Evolutionary conservation across 2,113 vertebrate species (phyloP), one percentile per base, ranked within the genome.

Genomic region (Cyprinodon variegatus): DNA sequence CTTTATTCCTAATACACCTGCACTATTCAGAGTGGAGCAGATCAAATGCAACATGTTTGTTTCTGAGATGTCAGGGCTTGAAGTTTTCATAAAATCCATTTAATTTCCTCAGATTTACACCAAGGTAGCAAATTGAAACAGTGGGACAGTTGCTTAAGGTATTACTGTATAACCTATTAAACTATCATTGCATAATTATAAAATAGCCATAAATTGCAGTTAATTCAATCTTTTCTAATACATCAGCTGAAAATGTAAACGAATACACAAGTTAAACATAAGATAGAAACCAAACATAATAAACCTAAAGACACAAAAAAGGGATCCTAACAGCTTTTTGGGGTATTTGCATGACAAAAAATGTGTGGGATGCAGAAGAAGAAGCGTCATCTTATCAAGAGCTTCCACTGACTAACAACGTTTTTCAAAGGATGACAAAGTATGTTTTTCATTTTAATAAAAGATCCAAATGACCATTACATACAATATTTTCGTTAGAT

Each of bases 401-500:
- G 48, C 48, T 17, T 2, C 15, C 0, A 53, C 15, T 53, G 48
- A 17, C 68, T 76, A 60, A 45, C 78, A 2, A 68, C 17, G 43
- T 77, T 20, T 61, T 29, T 29, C 29, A 29, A 29, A 29, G 29
- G 60, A 43, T 78, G 0, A 17, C 36, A 7, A 17, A 9, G 71
- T 17, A 14, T 63, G 62, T 11, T 70, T 45, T 20, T 39, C 39
- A 59, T 74, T 68, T 62, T 53, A 65, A 74, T 39, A 64, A 74
- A 11, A 15, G 39, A 66, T 45, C 15, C 4, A 39, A 69, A 65
- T 29, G 29, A 29, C 29, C 1, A 2, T 29, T 29, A 29, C 29
- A 7, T n/a, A n/a, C 50, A 3, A 20, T 57, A 57, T 57, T 57
- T 9, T 12, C 12, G 11, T 22, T 64, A 20, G 17, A 39, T 40